Conservation (phyloP, 2,888 invertebrate genomes). For the Rhagonycha fulva region DNA sequence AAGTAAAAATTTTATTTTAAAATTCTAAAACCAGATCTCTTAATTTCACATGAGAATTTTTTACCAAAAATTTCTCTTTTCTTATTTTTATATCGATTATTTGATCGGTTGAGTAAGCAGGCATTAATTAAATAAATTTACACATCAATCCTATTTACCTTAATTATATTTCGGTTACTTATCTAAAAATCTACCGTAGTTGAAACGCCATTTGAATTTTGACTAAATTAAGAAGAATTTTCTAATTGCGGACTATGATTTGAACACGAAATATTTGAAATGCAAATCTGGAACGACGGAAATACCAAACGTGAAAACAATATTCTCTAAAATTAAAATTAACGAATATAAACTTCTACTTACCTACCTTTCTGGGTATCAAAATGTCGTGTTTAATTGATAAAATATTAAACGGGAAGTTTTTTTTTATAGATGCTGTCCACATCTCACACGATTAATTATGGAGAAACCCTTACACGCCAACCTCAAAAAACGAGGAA, state of each 20-base stretch:
- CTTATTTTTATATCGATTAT: background rate
- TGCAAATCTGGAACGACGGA: background rate
- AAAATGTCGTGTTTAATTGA: background rate
- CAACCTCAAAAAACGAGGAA: conserved; percentile 45
- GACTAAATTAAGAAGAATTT: background rate
- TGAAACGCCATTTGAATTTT: background rate
- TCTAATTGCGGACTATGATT: background rate
- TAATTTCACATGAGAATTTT: background rate
- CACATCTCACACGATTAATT: conserved; percentile 42
- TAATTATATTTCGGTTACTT: background rate
- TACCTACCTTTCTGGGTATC: background rate
- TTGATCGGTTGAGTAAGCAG: background rate
- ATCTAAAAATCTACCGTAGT: background rate
- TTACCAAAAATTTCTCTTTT: background rate
- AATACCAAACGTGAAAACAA: background rate
- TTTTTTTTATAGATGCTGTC: conserved; percentile 48
- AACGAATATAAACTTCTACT: background rate
- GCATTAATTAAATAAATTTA: background rate
- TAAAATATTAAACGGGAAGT: background rate
- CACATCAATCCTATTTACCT: background rate
- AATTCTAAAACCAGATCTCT: background rate
- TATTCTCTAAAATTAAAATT: background rate
- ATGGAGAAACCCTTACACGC: conserved; percentile 47
- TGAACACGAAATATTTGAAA: background rate
- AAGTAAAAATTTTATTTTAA: background rate